These are phyloP conservation scores for Phoebastria nigripes DNA, from an alignment of 2,797 vertebrate genomes.

Conservation along the genomic window DNA sequence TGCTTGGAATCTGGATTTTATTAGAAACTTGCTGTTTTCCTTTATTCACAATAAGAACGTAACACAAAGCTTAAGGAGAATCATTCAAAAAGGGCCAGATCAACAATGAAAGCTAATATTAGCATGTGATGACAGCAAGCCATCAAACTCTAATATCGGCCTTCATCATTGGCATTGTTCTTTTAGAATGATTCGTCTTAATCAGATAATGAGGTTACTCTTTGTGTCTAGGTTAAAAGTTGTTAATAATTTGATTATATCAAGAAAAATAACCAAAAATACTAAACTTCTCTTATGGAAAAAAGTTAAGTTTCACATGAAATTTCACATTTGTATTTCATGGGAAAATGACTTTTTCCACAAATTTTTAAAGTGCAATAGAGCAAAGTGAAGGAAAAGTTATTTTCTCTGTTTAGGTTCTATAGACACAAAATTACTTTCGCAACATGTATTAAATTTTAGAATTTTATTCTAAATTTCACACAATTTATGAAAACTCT, in stretches of 20 bases:
- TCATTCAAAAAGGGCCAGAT: background rate
- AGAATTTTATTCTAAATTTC: background rate
- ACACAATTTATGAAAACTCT: background rate
- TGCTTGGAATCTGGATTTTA: background rate
- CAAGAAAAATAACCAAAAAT: too few relatives aligned
- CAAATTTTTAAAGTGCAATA: background rate
- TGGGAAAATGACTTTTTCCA: background rate
- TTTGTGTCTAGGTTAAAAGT: background rate
- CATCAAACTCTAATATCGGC: background rate
- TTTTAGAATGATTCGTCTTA: background rate
- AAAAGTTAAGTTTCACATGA: background rate
- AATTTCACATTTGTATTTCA: background rate
- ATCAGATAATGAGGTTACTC: background rate
- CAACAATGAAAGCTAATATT: background rate
- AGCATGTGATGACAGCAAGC: background rate
- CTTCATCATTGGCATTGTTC: background rate
- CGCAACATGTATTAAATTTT: background rate
- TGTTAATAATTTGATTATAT: background rate
- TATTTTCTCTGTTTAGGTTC: background rate
- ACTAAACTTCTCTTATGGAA: background rate
- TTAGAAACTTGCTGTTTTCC: background rate
- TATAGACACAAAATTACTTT: background rate
- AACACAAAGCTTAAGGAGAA: background rate
- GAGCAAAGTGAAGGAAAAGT: background rate
- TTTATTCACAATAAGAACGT: background rate